Evolutionary conservation across 2,888 invertebrate genomes (phyloP).

Genomic region (Caenorhabditis uteleia): DNA sequence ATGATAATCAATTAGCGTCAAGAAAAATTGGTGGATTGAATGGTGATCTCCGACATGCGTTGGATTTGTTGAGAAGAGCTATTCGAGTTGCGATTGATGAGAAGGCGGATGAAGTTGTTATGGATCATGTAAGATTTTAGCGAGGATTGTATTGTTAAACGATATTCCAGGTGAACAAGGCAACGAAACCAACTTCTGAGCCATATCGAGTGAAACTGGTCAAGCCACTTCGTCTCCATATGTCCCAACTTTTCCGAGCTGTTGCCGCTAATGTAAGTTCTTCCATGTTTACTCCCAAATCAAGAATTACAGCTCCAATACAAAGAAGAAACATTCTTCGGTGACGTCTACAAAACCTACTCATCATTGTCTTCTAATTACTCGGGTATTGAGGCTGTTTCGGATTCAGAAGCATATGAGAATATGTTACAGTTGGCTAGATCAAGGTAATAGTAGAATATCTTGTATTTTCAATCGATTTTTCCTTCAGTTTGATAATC

Average conservation of each 20-base stretch:
- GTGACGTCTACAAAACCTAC: constrained; percentile 37
- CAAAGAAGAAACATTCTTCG: constrained; percentile 78
- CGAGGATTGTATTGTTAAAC: too few relatives aligned
- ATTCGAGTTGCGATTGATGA: constrained; percentile 80
- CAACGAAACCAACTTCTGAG: constrained; percentile 46
- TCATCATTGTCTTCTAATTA: constrained; percentile 24
- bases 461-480: too few relatives aligned
- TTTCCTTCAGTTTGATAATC: constrained; percentile 1
- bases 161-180: too few relatives aligned
- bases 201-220: constrained; percentile 46
- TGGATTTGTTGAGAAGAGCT: constrained; percentile 91
- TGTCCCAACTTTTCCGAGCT: constrained; percentile 82
- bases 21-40: constrained; percentile 74
- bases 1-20: constrained; percentile 51
- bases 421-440: constrained; percentile 20
- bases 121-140: too few relatives aligned
- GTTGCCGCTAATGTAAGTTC: constrained; percentile 74
- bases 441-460: constrained; percentile 2
- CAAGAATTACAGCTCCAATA: constrained; percentile 70
- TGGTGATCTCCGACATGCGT: constrained; percentile 91
- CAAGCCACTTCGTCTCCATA: constrained; percentile 73
- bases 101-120: constrained; percentile 34
- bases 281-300: too few relatives aligned
- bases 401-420: constrained; percentile 15
- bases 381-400: constrained; percentile 20